phyloP scores from a whole-genome alignment of 2,113 vertebrate genomes.

The Daphoenositta chrysoptera region DNA sequence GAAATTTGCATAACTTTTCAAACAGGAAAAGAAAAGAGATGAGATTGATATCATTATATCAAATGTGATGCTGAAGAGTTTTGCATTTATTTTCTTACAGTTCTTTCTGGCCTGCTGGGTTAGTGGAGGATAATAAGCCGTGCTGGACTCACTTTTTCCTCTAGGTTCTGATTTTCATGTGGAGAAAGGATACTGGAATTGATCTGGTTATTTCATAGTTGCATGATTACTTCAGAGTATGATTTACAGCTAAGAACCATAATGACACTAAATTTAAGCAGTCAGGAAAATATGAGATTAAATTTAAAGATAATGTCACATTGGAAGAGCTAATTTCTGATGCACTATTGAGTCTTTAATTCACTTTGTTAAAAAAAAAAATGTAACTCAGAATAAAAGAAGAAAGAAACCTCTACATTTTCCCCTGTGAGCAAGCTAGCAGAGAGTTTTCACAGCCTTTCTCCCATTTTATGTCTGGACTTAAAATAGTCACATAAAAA shows the following conservation, averaged over 20 bases:
- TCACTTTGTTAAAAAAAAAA: not conserved
- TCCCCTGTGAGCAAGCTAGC: not conserved
- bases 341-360: not conserved
- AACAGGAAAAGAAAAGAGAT: not conserved
- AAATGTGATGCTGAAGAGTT: not conserved
- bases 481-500: not conserved
- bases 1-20: conserved; percentile 4
- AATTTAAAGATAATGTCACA: not conserved
- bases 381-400: not conserved
- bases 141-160: not conserved
- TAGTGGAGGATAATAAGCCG: not conserved
- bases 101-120: not conserved
- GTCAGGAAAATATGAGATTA: not conserved
- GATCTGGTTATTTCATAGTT: not conserved
- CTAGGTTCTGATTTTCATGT: not conserved
- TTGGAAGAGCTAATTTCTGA: not conserved
- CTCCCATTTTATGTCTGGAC: not conserved
- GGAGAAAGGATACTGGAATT: not conserved
- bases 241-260: not conserved
- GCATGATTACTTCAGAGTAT: not conserved
- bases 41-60: not conserved
- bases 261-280: not conserved
- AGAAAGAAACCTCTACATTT: not conserved
- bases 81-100: not conserved
- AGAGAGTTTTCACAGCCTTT: not conserved